Percentiles rank a stretch among this genome's conserved stretches.
Conservation (phyloP, 2,797 vertebrate genomes). For the Halcyon chelicuti region DNA sequence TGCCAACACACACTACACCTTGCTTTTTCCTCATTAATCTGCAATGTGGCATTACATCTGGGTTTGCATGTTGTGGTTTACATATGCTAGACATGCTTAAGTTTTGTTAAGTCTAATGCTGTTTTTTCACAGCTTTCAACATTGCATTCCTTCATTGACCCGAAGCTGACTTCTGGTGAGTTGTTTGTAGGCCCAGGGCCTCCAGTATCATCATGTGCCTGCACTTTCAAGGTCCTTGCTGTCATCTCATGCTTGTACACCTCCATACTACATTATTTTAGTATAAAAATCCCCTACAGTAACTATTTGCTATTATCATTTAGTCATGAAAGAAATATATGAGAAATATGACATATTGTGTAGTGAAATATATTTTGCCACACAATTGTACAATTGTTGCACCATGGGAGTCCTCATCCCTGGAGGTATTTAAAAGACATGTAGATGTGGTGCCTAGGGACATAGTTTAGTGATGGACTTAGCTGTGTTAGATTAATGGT, state of each 20-base stretch:
- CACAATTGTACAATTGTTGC: background rate
- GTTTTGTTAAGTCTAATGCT: background rate
- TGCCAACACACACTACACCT: background rate
- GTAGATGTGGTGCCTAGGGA: background rate
- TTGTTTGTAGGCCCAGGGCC: background rate
- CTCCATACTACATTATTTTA: background rate
- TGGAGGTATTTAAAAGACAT: background rate
- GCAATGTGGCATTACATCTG: background rate
- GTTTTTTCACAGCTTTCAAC: background rate
- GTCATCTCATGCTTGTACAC: background rate
- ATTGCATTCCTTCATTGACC: background rate
- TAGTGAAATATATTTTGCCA: background rate
- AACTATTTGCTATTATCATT: background rate
- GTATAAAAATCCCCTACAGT: accelerated
- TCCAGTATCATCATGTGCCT: background rate
- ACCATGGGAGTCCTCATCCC: background rate
- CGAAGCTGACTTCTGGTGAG: background rate
- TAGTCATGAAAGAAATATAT: background rate
- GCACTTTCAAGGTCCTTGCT: background rate
- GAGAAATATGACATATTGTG: background rate
- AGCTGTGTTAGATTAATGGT: background rate
- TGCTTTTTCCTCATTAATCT: background rate
- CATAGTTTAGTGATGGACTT: background rate
- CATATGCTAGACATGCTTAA: background rate
- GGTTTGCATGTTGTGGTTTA: background rate